Base-by-base conservation (phyloP, 1,140 invertebrate species). In the Drosophila arizonae region DNA sequence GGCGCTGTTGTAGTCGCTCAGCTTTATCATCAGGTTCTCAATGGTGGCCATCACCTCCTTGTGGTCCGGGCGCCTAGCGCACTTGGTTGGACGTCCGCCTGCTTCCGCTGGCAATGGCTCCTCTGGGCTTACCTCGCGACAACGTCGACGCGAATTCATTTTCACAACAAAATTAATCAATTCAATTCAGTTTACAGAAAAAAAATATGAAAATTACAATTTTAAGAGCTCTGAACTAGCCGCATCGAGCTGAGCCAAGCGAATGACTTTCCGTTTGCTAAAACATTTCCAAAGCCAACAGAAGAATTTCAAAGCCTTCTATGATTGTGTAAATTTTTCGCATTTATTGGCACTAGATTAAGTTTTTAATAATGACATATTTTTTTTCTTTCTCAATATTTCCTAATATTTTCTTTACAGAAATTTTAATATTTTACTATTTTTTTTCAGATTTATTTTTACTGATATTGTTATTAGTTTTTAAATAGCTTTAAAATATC, bases 81-180 rank as follows among this genome's bases (percentile, higher is more conserved):
- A 10, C 24, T 78, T 78, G 0, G 21, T 28, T 0, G 66, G 26
- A 28, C 33, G 58, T 0, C 0, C 10, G 0, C 10, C 1, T 0
- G 17, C 17, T 17, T 17, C 17, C 17, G 1, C 17, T 17, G 21
- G 21, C 3, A 13, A 1, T 1, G 46, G 63, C 5, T 30, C 66
- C 2, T 45, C 33, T 2, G 30, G 4, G 8, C 4, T 10, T 4
- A 60, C 48, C 1, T 39, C 54, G 0, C 48, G 69, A 2, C 41
- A 10, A 5, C 69, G 69, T 43, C 63, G 63, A 36, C 43, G 26
- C n/a, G 17, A 21, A 26, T 30, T 69, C 72, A 74, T 74, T 41
- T 26, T 36, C 15, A 33, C 41, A 56, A 24, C 11, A 4, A 48
- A 48, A 33, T 43, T 4, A 58, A 45, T 13, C 15, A 33, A 54